These are phyloP conservation scores for Drosophila putrida DNA, from an alignment of 2,888 invertebrate genomes.

Conservation along the genomic window DNA sequence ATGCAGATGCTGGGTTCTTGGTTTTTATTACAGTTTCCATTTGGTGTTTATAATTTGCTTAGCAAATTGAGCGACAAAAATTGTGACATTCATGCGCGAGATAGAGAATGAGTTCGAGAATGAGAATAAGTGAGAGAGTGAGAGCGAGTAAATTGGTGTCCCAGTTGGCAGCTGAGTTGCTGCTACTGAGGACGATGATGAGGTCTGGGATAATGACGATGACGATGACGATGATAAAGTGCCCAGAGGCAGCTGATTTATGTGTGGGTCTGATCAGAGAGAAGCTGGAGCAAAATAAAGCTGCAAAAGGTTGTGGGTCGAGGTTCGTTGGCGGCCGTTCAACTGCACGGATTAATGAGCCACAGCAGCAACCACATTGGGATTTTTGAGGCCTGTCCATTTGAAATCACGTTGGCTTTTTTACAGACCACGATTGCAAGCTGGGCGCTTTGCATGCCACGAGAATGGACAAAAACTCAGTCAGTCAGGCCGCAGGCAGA, in stretches of 20 bases:
- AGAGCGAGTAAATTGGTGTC: slow-evolving; percentile 56
- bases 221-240: slow-evolving; percentile 65
- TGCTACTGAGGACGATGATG: slow-evolving; percentile 27
- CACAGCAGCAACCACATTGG: slow-evolving; percentile 71
- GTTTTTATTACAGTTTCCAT: slow-evolving; percentile 62
- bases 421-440: slow-evolving; percentile 34
- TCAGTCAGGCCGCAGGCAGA: slow-evolving; percentile 38
- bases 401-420: slow-evolving; percentile 47
- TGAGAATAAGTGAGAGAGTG: background rate
- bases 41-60: slow-evolving; percentile 75
- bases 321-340: slow-evolving; percentile 50
- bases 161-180: slow-evolving; percentile 60
- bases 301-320: slow-evolving; percentile 47
- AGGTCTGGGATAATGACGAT: slow-evolving; percentile 20
- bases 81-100: slow-evolving; percentile 63
- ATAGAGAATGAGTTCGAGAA: slow-evolving; percentile 6
- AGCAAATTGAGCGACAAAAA: slow-evolving; percentile 71
- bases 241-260: slow-evolving; percentile 72
- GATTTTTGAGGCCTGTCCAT: slow-evolving; percentile 61
- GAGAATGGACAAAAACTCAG: slow-evolving; percentile 35
- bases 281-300: slow-evolving; percentile 39
- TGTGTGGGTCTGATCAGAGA: slow-evolving; percentile 43
- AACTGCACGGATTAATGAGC: slow-evolving; percentile 76
- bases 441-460: slow-evolving; percentile 31
- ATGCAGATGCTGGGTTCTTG: slow-evolving; percentile 41